These are phyloP conservation scores for Chymomyza amoena DNA, from an alignment of 2,888 invertebrate species.

Conservation along the genomic window DNA sequence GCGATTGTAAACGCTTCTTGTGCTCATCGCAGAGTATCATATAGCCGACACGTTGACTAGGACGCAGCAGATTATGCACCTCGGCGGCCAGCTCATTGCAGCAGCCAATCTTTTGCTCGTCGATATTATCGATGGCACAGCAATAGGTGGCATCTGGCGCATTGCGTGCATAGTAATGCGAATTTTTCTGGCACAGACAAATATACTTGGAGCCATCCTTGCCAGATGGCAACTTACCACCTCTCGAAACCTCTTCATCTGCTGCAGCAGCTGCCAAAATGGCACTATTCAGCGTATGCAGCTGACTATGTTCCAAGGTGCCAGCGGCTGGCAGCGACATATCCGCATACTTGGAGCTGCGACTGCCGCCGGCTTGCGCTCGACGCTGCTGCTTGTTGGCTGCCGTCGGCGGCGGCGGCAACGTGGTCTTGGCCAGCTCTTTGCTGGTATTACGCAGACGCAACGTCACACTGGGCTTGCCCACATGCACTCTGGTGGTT, in stretches of 20 bases:
- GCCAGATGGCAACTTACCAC: slow-evolving; percentile 6
- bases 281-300: slow-evolving; percentile 46
- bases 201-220: slow-evolving; percentile 56
- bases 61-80: slow-evolving; percentile 83
- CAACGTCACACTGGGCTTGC: slow-evolving; percentile 76
- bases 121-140: slow-evolving; percentile 87
- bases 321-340: slow-evolving; percentile 4
- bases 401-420: slow-evolving; percentile 12
- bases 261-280: slow-evolving; percentile 30
- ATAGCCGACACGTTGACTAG: slow-evolving; percentile 88
- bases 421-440: slow-evolving; percentile 19
- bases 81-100: slow-evolving; percentile 83
- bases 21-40: slow-evolving; percentile 89
- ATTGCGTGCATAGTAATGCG: slow-evolving; percentile 80
- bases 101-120: slow-evolving; percentile 88
- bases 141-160: slow-evolving; percentile 81
- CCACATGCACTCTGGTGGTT: slow-evolving; percentile 74
- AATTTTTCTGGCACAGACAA: slow-evolving; percentile 80
- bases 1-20: slow-evolving; percentile 85
- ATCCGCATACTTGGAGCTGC: not conserved
- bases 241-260: not conserved
- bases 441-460: slow-evolving; percentile 66
- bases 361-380: not conserved
- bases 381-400: not conserved
- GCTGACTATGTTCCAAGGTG: slow-evolving; percentile 39